Percentiles rank a stretch among this genome's conserved stretches.
These are phyloP conservation scores for Caenorhabditis briggsae DNA, from an alignment of 1,140 invertebrate genomes.

Conservation along the genomic window DNA sequence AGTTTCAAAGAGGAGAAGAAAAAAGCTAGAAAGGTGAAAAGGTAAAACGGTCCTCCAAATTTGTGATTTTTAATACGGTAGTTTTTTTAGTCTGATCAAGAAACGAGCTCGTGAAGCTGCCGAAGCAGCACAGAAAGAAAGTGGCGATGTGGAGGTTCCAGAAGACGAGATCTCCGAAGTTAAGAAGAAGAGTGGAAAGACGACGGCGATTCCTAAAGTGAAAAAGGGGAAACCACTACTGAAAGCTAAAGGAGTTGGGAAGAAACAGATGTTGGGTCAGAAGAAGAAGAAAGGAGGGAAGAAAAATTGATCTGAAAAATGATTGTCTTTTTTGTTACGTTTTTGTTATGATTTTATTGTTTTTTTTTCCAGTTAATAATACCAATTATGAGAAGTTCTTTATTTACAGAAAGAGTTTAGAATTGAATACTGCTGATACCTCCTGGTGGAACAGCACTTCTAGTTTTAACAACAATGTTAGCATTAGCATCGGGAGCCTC, in stretches of 20 bases:
- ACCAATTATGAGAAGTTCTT: neutral
- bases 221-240: conserved; percentile 11
- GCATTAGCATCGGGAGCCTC: conserved; percentile 12
- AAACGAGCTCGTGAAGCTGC: conserved; percentile 31
- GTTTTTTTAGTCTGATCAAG: conserved; percentile 12
- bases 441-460: neutral
- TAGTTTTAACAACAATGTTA: neutral
- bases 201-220: conserved; percentile 21
- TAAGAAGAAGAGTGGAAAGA: conserved; percentile 9
- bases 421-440: conserved; percentile 25
- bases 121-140: neutral
- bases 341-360: neutral
- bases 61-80: neutral
- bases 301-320: neutral
- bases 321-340: neutral
- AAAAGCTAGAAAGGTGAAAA: conserved; percentile 1
- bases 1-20: conserved; percentile 57
- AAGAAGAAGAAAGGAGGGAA: conserved; percentile 33
- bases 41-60: neutral
- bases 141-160: conserved; percentile 12
- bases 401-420: neutral
- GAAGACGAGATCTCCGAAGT: conserved; percentile 34
- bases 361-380: neutral
- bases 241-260: conserved; percentile 34
- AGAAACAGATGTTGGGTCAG: neutral